phyloP scores from a whole-genome alignment of 2,797 vertebrate genomes.

The Xiphorhynchus erythropygius region DNA sequence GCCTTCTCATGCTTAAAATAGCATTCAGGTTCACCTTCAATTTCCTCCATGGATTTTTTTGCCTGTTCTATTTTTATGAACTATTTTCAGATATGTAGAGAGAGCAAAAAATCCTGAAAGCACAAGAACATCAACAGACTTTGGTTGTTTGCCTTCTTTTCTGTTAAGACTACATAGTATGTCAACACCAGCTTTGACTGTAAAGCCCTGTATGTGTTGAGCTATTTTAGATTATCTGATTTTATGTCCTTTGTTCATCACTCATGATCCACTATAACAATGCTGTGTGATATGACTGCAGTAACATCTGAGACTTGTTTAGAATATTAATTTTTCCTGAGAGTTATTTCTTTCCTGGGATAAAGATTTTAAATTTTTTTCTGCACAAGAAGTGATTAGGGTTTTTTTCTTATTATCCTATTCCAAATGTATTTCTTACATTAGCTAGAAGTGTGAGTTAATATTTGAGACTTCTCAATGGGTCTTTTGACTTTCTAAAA shows the following conservation, averaged over 20 bases:
- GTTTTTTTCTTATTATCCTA: background rate
- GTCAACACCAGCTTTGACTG: background rate
- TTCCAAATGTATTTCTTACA: background rate
- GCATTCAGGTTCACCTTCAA: background rate
- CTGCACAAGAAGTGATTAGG: background rate
- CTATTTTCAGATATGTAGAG: background rate
- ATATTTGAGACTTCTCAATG: background rate
- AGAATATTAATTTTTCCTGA: background rate
- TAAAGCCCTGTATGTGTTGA: background rate
- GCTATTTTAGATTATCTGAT: background rate
- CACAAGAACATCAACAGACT: background rate
- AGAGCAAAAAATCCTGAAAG: background rate
- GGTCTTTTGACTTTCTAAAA: background rate
- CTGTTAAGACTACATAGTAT: background rate
- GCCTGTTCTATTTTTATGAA: background rate
- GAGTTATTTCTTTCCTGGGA: background rate
- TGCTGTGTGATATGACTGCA: background rate
- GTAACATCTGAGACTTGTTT: background rate
- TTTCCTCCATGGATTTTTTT: background rate
- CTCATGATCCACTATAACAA: background rate
- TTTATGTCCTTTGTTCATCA: slow-evolving; percentile 2
- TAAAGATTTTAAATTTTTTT: slow-evolving; percentile 1
- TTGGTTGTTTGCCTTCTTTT: background rate
- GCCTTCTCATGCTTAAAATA: background rate
- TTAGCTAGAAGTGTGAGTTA: background rate